phyloP scores from a whole-genome alignment of 2,888 invertebrate species.

The Oscheius sp. region DNA sequence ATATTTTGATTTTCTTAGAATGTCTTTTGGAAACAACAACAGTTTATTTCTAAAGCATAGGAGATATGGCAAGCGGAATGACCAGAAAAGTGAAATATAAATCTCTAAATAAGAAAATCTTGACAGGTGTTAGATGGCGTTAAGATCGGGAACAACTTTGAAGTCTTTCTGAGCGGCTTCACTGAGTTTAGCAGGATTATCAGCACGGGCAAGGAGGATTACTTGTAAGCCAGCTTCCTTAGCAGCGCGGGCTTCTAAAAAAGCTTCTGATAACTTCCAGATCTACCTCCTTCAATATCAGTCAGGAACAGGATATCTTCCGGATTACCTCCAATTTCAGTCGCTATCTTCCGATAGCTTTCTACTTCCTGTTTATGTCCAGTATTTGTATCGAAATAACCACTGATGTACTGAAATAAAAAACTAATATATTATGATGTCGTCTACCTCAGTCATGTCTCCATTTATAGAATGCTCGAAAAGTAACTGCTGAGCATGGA shows the following conservation, averaged over 20 bases:
- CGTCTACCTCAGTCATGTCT: constrained; percentile 77
- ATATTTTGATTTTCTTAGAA: not conserved
- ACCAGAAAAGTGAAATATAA: not conserved
- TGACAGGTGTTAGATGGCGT: constrained; percentile 37
- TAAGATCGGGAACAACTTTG: constrained; percentile 31
- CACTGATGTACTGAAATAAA: constrained; percentile 77
- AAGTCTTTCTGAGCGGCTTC: constrained; percentile 73
- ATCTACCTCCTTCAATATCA: constrained; percentile 84
- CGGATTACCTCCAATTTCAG: constrained; percentile 77
- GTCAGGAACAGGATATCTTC: constrained; percentile 85
- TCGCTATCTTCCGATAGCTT: constrained; percentile 83
- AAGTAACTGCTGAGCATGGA: constrained; percentile 87
- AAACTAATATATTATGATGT: not conserved
- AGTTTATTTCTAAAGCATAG: not conserved
- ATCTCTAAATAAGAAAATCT: not conserved
- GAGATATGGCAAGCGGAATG: constrained; percentile 13
- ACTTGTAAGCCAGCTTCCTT: constrained; percentile 79
- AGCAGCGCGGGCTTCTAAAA: constrained; percentile 85
- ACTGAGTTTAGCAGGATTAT: constrained; percentile 79
- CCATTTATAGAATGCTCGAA: constrained; percentile 83
- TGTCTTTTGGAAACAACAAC: not conserved
- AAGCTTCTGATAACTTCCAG: too few species aligned
- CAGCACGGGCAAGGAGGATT: constrained; percentile 81
- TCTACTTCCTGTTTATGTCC: constrained; percentile 82
- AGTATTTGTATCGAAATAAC: constrained; percentile 86